Percentiles rank a stretch among this genome's conserved stretches.
These are phyloP conservation scores for Lordiphosa stackelbergi DNA, from an alignment of 1,140 invertebrate genomes.

Conservation along the genomic window DNA sequence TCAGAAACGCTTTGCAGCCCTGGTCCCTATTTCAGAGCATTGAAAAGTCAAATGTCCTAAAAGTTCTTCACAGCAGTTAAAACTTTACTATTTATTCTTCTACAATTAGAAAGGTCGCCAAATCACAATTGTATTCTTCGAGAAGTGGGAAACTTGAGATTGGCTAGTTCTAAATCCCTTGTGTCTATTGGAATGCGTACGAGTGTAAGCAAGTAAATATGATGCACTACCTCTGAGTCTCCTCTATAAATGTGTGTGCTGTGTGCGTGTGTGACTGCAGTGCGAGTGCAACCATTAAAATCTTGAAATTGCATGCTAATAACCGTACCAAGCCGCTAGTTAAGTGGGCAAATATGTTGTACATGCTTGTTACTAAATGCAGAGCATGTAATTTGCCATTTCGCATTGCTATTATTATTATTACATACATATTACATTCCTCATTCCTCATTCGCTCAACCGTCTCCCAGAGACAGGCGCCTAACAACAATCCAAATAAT, in stretches of 20 bases:
- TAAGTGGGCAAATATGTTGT: conserved; percentile 72
- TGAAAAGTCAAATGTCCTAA: no score
- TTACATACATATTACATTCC: conserved; percentile 36
- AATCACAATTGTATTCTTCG: no score
- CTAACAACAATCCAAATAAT: neutral
- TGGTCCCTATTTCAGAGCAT: no score
- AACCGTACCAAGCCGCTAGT: conserved; percentile 57
- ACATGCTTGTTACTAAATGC: conserved; percentile 71
- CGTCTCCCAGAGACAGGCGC: neutral
- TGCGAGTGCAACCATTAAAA: conserved; percentile 62
- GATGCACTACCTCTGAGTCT: conserved; percentile 3
- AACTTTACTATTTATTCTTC: no score
- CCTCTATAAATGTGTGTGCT: conserved; percentile 1
- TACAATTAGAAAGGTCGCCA: no score
- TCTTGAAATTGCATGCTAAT: conserved; percentile 73
- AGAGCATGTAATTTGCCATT: conserved; percentile 67
- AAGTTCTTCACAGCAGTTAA: no score
- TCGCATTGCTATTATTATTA: conserved; percentile 54
- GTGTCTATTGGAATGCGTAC: neutral
- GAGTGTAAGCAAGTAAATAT: conserved; percentile 10
- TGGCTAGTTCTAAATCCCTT: no score
- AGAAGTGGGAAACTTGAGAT: no score
- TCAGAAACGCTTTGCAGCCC: no score
- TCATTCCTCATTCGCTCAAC: conserved; percentile 36
- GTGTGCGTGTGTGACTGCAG: conserved; percentile 40